Evolutionary conservation across 2,797 vertebrate species (phyloP).

Genomic region (Acrossocheilus fasciatus): DNA sequence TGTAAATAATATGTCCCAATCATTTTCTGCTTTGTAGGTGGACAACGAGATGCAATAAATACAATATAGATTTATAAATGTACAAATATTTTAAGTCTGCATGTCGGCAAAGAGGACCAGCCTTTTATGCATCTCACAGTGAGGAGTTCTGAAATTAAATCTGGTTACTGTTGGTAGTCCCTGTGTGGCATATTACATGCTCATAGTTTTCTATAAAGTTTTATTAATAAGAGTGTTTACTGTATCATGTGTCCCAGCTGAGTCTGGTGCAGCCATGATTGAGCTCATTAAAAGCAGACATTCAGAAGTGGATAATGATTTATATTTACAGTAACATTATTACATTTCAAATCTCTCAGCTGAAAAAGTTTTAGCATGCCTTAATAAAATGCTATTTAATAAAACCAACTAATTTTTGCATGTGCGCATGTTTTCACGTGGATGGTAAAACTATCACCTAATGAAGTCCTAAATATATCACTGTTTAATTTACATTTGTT

Average conservation of each 20-base stretch:
- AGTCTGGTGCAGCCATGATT: background rate
- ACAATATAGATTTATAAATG: background rate
- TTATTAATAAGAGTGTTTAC: background rate
- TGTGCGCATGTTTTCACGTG: background rate
- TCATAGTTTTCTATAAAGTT: background rate
- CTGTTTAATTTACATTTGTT: background rate
- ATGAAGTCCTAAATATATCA: background rate
- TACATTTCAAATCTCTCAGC: background rate
- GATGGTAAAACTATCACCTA: background rate
- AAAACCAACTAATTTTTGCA: background rate
- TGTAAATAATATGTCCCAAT: background rate
- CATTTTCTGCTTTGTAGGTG: background rate
- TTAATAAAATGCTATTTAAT: background rate
- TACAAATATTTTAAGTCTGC: background rate
- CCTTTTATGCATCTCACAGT: background rate
- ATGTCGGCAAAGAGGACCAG: background rate
- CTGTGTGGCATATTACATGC: background rate
- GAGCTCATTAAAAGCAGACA: background rate
- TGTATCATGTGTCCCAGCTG: background rate
- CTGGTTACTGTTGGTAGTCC: background rate
- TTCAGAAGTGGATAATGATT: background rate
- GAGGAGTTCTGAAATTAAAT: background rate
- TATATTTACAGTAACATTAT: constrained; percentile 2
- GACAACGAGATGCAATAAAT: background rate
- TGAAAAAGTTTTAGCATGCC: background rate